Percentiles rank a stretch among this genome's conserved stretches.
Evolutionary conservation across 1,140 invertebrate species (phyloP).

Genomic region (Charaxes varanes): DNA sequence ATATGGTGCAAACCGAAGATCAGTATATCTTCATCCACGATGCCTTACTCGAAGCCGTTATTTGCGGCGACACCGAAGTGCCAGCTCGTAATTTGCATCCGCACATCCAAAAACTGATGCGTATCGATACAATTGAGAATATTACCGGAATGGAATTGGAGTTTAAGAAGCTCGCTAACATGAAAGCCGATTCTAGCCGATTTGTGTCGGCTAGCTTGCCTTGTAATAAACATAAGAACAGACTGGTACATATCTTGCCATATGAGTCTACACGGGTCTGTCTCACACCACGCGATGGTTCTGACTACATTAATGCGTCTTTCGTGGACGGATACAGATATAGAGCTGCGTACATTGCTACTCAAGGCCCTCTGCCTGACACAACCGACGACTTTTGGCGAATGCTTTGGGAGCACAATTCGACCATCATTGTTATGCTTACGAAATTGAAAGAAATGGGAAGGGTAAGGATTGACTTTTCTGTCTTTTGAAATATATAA

Average conservation of each 20-base stretch:
- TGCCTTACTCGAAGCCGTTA: constrained; percentile 94
- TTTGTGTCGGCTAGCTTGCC: constrained; percentile 97
- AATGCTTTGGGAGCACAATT: constrained; percentile 99
- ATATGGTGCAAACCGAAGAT: constrained; percentile 99
- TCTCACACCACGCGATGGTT: constrained; percentile 94
- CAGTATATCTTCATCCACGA: constrained; percentile 99
- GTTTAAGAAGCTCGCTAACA: constrained; percentile 97
- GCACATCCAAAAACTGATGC: constrained; percentile 95
- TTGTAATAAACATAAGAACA: constrained; percentile 98
- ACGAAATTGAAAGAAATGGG: constrained; percentile 98
- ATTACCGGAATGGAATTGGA: constrained; percentile 98
- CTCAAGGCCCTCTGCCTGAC: constrained; percentile 96
- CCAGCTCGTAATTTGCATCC: constrained; percentile 92
- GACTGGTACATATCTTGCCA: constrained; percentile 97
- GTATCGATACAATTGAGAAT: constrained; percentile 86
- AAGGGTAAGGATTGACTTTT: constrained; percentile 88
- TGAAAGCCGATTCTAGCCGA: constrained; percentile 94
- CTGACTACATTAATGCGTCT: constrained; percentile 99
- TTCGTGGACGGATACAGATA: constrained; percentile 97
- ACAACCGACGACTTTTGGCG: constrained; percentile 99
- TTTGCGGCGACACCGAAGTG: constrained; percentile 95
- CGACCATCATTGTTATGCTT: constrained; percentile 98
- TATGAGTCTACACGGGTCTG: constrained; percentile 97
- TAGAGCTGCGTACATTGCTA: constrained; percentile 96
- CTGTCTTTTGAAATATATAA: too few relatives aligned